Evolutionary conservation across 2,888 invertebrate species (phyloP), one percentile per base, ranked within the genome.

Genomic region (Lasioglossum leucozonium): DNA sequence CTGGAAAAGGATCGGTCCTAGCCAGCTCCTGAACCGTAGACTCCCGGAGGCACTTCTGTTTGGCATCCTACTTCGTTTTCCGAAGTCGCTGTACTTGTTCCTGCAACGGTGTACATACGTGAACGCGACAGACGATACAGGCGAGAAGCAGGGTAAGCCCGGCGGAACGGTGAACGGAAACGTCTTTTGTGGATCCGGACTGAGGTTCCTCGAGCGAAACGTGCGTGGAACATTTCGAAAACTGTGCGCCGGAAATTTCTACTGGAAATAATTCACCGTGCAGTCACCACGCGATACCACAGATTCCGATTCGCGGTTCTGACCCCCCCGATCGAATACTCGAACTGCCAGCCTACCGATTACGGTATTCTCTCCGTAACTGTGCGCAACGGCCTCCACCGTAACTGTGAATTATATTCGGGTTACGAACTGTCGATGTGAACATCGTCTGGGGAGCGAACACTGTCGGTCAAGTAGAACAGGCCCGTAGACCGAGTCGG

Each of bases 61-160:
- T 65, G 65, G 65, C 65, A 34, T 65, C 65, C 34, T 34, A 34
- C 65, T 34, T 34, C 65, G 65, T 65, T 65, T 65, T 65, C 65
- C 34, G 65, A 65, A 34, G 65, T 65, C 34, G 1, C 34, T 34
- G 65, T 34, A 65, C 65, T 65, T 34, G 65, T 65, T 34, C 65
- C 65, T 1, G 65, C 8, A 65, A 34, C 65, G 8, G 34, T 34
- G 10, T 22, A 65, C 34, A 22, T 22, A 65, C 34, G 34, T 8
- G 65, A 34, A 65, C 18, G 34, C 34, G 34, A 34, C n/a, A n/a
- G n/a, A n/a, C 65, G 65, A 65, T 34, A 65, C 34, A 65, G 34
- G 34, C 34, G 8, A 22, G 65, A 8, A 65, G n/a, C n/a, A n/a
- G n/a, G n/a, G n/a, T n/a, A n/a, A 65, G 18, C 65, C 34, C 65